Base-by-base conservation (phyloP, 2,888 invertebrate species). In the Scaptomyza caliginosa region DNA sequence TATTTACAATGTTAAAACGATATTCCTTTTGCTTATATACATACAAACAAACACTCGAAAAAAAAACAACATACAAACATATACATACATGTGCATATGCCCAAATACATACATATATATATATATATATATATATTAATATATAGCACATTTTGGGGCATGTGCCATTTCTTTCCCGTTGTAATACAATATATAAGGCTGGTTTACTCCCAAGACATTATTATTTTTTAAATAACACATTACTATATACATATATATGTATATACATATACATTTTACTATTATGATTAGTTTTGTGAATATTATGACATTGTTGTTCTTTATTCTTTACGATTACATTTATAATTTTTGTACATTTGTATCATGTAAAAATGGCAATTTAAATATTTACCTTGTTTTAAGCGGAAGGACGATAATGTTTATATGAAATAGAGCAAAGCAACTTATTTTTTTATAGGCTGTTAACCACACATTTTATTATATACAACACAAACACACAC, bases 151-250 rank as follows among this genome's bases (percentile, higher is more conserved):
- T 52, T 73, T 74, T 75, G 75, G 71, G 71, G 71, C 63, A 79
- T 83, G 66, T 67, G 83, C 76, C 76, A 82, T 86, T 84, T 82
- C 73, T 82, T 83, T 87, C 88, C 82, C 82, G 88, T 87, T 83
- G 82, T 83, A 83, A 83, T 82, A 82, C 83, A 76, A 87, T 82
- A 85, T 58, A 90, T 89, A 91, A 91, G 91, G 91, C 91, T 91
- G 91, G 91, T 90, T 89, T 90, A 83, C 82, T 83, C 91, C 90
- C 91, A 91, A 91, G 91, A 91, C 91, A 91, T 91, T 91, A 91
- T 91, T 79, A 86, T 86, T 84, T 77, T 82, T 65, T 69, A 68
- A 60, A 54, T 45, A 49, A 50, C 52, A 72, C 32, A 6, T 32
- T 13, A 32, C 30, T 48, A 32, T 52, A 60, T 19, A 59, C 58